A percentile compares a stretch with the other conserved stretches of the same genome.
These are phyloP conservation scores for Phaenicophaeus curvirostris DNA, from an alignment of 2,797 vertebrate genomes.

Conservation along the genomic window DNA sequence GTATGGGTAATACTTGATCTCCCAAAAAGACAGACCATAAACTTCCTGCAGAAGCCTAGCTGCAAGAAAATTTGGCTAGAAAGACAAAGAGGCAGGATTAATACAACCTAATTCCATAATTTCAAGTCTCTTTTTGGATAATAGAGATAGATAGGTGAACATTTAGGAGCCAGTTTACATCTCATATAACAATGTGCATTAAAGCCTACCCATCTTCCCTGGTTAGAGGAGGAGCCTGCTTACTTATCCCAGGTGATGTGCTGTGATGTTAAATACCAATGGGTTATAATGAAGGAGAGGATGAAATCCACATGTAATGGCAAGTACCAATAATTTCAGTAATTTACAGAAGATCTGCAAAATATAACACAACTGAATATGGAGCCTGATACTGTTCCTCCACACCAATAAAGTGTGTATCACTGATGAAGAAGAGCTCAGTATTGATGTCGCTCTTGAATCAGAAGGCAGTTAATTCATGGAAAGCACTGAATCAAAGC, in stretches of 20 bases:
- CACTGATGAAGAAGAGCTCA: background rate
- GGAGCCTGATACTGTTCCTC: background rate
- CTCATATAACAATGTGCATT: fast-evolving
- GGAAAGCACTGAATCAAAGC: background rate
- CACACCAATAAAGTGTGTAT: background rate
- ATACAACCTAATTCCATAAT: background rate
- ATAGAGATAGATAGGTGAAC: background rate
- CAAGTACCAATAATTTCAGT: background rate
- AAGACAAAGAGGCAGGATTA: background rate
- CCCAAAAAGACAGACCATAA: background rate
- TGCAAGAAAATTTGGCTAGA: background rate
- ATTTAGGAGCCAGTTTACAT: background rate
- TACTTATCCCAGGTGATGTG: background rate
- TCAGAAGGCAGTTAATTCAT: background rate
- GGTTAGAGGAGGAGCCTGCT: background rate
- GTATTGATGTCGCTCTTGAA: background rate
- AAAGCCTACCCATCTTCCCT: background rate
- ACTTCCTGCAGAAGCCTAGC: background rate
- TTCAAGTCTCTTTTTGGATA: background rate
- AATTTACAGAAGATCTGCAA: background rate
- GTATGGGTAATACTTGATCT: background rate
- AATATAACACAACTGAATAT: background rate
- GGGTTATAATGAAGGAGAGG: background rate
- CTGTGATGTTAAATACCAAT: background rate
- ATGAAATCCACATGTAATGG: background rate